phyloP scores from a whole-genome alignment of 1,140 invertebrate species.

The Campoletis sonorensis region DNA sequence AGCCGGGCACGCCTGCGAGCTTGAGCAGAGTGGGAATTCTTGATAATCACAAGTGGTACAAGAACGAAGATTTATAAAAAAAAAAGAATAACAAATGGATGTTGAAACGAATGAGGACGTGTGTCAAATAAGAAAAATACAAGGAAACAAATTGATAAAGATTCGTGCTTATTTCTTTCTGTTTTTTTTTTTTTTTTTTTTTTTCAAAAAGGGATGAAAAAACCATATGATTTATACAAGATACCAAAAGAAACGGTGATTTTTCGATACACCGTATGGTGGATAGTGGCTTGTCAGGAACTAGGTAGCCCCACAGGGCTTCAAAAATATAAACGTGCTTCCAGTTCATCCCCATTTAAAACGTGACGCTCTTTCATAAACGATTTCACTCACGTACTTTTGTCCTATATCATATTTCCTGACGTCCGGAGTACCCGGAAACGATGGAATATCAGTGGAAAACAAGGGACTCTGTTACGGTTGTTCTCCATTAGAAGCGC shows the following conservation, averaged over 20 bases:
- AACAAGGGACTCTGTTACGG: conserved; percentile 37
- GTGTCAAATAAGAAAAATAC: too few species aligned
- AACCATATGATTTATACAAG: neutral
- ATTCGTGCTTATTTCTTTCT: too few species aligned
- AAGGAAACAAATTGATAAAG: too few species aligned
- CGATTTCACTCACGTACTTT: conserved; percentile 67
- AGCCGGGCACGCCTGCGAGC: too few species aligned
- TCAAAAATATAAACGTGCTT: conserved; percentile 23
- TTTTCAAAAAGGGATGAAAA: neutral
- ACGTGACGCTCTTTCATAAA: conserved; percentile 49
- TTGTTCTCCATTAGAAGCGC: too few species aligned
- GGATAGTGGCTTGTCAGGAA: neutral
- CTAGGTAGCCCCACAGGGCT: neutral
- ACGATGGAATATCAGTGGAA: conserved; percentile 41
- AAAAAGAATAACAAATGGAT: too few species aligned
- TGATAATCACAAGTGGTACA: too few species aligned
- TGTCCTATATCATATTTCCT: conserved; percentile 64
- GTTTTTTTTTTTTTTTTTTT: too few species aligned
- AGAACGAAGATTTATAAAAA: too few species aligned
- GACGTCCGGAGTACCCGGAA: conserved; percentile 19
- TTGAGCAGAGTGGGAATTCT: too few species aligned
- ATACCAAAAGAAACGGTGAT: neutral
- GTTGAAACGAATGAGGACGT: too few species aligned
- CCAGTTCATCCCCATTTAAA: conserved; percentile 25
- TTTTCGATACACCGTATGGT: neutral